These are phyloP conservation scores for Druceiella hillmani DNA, from an alignment of 2,888 invertebrate genomes.

Conservation along the genomic window DNA sequence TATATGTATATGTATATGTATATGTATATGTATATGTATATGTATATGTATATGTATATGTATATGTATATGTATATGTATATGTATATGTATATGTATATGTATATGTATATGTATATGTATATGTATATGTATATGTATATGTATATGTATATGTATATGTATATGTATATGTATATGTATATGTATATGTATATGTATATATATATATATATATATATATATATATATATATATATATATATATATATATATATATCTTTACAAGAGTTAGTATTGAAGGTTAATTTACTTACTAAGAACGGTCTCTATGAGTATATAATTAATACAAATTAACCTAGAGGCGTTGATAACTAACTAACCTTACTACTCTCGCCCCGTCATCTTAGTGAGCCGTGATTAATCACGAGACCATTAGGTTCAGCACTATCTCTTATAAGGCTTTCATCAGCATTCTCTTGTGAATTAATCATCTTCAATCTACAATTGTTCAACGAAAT, in stretches of 20 bases:
- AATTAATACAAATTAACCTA: too few relatives aligned
- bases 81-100: slow-evolving; percentile 1
- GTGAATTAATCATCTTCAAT: too few relatives aligned
- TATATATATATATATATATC: not conserved
- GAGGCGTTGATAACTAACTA: too few relatives aligned
- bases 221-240: slow-evolving; percentile 1
- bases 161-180: slow-evolving; percentile 1
- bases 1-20: too few relatives aligned
- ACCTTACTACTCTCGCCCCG: too few relatives aligned
- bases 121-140: slow-evolving; percentile 1
- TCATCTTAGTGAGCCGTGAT: too few relatives aligned
- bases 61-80: slow-evolving; percentile 1
- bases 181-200: slow-evolving; percentile 1
- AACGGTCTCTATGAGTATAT: not conserved
- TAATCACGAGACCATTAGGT: too few relatives aligned
- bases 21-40: not conserved
- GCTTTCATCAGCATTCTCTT: too few relatives aligned
- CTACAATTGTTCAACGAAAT: too few relatives aligned
- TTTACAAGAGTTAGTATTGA: not conserved
- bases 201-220: slow-evolving; percentile 1
- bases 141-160: slow-evolving; percentile 1
- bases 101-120: slow-evolving; percentile 1
- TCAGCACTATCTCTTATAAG: too few relatives aligned
- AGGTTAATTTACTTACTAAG: not conserved
- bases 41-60: slow-evolving; percentile 1